Evolutionary conservation across 1,140 invertebrate species (phyloP), one percentile per base, ranked within the genome.

Genomic region (Capitella teleta): DNA sequence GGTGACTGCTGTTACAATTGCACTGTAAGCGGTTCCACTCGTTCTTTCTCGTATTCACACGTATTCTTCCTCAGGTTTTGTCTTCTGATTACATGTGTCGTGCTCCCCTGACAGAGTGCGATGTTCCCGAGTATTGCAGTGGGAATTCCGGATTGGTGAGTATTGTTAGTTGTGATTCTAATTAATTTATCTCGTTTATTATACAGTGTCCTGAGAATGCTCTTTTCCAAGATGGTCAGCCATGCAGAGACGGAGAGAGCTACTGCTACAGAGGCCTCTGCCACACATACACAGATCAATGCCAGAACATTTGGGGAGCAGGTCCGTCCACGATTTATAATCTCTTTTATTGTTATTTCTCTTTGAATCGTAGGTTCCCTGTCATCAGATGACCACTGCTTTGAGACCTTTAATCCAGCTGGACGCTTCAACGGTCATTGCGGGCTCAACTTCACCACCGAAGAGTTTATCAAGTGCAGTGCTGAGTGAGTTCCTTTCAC

Each of bases 1-100:
- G 91, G 91, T 5, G 83, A 85, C 23, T 97, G 93, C 74, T 97
- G 93, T 70, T 82, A 84, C 56, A 80, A 87, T 56, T 94, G 88
- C 69, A 84, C 84, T 74, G 89, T 92, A 78, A 76, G 75, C 61
- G 53, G 19, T 28, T 34, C 40, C n/a, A 40, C 5, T 24, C 0
- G 8, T 25, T 28, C 50, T 38, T 18, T 23, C 32, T 36, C 19
- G 25, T 5, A n/a, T 37, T 25, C 43, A 51, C 34, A 3, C 24
- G 34, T 23, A 12, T 43, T 46, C 38, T 51, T 38, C 61, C 67
- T 6, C 70, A 91, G 87, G 73, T 94, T 18, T 78, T 82, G 46
- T 73, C 80, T 1, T 76, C 77, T 25, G 87, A 87, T 23, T 78
- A 82, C 21, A 68, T 86, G 8, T 96, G 93, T 69, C 79, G 92